These are phyloP conservation scores for Chrysolina americana DNA, from an alignment of 2,888 invertebrate species.

Conservation along the genomic window DNA sequence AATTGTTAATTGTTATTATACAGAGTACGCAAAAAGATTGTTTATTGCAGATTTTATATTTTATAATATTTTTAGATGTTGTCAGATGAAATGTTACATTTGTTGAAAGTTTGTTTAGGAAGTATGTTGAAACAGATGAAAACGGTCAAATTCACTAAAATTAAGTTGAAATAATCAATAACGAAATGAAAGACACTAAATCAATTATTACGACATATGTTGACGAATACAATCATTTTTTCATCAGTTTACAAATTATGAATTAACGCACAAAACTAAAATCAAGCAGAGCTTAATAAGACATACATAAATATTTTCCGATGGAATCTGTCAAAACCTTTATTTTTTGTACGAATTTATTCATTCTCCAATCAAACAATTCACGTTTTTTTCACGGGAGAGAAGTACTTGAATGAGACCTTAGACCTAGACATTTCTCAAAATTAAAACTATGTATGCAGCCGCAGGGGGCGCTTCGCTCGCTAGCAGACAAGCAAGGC, in stretches of 20 bases:
- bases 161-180: constrained; percentile 54
- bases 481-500: constrained; percentile 85
- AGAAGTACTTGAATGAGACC: background rate
- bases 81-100: constrained; percentile 56
- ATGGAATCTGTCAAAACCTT: background rate
- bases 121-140: constrained; percentile 53
- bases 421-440: constrained; percentile 42
- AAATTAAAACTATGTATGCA: constrained; percentile 80
- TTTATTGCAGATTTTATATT: constrained; percentile 54
- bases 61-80: constrained; percentile 57
- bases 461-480: constrained; percentile 91
- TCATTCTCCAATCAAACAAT: constrained; percentile 25
- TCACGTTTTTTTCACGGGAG: background rate
- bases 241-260: constrained; percentile 22
- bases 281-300: constrained; percentile 21
- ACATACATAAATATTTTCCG: background rate
- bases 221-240: constrained; percentile 51
- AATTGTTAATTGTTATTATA: constrained; percentile 51
- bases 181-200: constrained; percentile 26
- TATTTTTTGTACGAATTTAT: constrained; percentile 33
- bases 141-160: constrained; percentile 56
- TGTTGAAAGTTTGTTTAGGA: constrained; percentile 51
- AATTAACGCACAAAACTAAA: constrained; percentile 21
- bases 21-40: constrained; percentile 37
- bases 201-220: constrained; percentile 44